Conservation (phyloP, 2,888 invertebrate genomes). For the Alcis repandata region DNA sequence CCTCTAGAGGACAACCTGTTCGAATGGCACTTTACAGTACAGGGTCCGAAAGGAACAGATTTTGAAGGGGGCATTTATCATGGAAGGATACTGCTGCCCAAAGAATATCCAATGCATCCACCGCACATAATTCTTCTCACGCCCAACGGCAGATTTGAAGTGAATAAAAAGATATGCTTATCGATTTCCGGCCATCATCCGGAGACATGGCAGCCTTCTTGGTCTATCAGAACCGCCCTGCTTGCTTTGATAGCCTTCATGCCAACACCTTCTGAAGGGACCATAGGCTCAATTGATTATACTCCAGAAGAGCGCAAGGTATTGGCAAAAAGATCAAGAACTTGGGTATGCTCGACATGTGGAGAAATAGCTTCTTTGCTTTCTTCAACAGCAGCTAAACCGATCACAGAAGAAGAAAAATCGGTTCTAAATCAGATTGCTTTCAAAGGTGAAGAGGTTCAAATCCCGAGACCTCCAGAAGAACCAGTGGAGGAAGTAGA, state of each 20-base stretch:
- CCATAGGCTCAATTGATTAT: constrained; percentile 96
- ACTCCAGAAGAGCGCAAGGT: constrained; percentile 92
- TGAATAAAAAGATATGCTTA: constrained; percentile 97
- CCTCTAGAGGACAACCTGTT: constrained; percentile 98
- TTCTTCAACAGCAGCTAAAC: constrained; percentile 80
- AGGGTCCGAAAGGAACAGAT: constrained; percentile 95
- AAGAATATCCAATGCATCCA: constrained; percentile 99
- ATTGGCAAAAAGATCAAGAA: constrained; percentile 91
- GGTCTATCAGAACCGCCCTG: constrained; percentile 97
- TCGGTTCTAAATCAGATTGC: constrained; percentile 82
- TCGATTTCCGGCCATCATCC: constrained; percentile 98
- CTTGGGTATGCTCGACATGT: constrained; percentile 76
- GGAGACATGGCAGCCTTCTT: constrained; percentile 99
- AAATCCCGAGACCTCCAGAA: constrained; percentile 66
- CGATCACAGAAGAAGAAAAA: constrained; percentile 81
- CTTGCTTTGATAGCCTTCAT: constrained; percentile 97
- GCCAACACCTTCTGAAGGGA: constrained; percentile 96
- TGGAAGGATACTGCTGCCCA: constrained; percentile 95
- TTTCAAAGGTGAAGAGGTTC: constrained; percentile 82
- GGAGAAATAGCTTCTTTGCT: constrained; percentile 75
- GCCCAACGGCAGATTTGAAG: constrained; percentile 97
- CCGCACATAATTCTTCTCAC: constrained; percentile 97
- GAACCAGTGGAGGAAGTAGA: constrained; percentile 70
- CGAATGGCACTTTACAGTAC: constrained; percentile 98
- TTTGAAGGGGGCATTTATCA: constrained; percentile 97